Conservation (phyloP, 2,888 invertebrate species). For the Rosalia funebris region DNA sequence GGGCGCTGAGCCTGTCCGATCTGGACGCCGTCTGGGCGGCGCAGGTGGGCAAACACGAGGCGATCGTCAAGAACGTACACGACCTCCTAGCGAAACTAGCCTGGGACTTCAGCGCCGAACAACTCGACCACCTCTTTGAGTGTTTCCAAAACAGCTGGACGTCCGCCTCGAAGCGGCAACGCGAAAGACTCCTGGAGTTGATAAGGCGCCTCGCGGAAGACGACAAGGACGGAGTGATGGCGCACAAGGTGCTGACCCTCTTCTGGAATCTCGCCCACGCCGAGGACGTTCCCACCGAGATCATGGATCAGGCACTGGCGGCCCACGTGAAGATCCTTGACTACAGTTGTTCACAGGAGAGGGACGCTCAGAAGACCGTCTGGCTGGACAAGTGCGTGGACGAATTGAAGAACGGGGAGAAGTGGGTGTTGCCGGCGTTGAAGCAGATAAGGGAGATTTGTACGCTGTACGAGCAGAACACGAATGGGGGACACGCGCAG, state of each 20-base stretch:
- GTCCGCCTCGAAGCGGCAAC: slow-evolving; percentile 93
- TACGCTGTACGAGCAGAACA: slow-evolving; percentile 88
- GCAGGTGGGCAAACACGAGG: slow-evolving; percentile 97
- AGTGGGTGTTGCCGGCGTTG: slow-evolving; percentile 93
- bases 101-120: slow-evolving; percentile 98
- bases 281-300: slow-evolving; percentile 95
- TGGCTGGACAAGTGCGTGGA: slow-evolving; percentile 97
- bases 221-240: slow-evolving; percentile 99
- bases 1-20: slow-evolving; percentile 87
- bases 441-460: slow-evolving; percentile 97
- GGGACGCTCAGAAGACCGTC: slow-evolving; percentile 92
- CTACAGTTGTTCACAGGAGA: slow-evolving; percentile 94
- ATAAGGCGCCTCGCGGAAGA: slow-evolving; percentile 96
- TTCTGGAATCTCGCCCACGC: slow-evolving; percentile 98
- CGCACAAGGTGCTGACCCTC: slow-evolving; percentile 92
- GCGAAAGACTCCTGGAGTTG: slow-evolving; percentile 93
- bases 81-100: slow-evolving; percentile 95
- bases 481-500: slow-evolving; percentile 68
- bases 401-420: slow-evolving; percentile 86
- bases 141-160: slow-evolving; percentile 96
- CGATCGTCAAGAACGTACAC: slow-evolving; percentile 97
- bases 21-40: slow-evolving; percentile 97
- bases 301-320: slow-evolving; percentile 94
- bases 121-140: slow-evolving; percentile 95
- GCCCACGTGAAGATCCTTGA: slow-evolving; percentile 97